These are phyloP conservation scores for Condylura cristata DNA, from an alignment of 2,113 vertebrate species.

Conservation along the genomic window DNA sequence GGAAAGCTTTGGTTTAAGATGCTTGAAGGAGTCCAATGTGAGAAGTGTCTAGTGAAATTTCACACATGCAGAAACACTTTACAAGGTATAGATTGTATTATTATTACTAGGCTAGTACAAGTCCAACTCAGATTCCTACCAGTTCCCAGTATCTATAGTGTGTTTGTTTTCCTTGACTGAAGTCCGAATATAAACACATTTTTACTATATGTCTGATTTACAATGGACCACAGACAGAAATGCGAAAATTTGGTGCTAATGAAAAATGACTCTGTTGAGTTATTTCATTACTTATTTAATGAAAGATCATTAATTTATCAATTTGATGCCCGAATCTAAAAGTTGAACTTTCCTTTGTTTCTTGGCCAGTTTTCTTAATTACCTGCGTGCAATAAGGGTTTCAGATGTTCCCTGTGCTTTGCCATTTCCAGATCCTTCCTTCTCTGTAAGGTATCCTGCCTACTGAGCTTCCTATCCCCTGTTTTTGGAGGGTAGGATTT, in stretches of 20 bases:
- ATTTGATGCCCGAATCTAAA: constrained; percentile 64
- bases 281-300: constrained; percentile 71
- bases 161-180: constrained; percentile 37
- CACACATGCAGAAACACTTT: constrained; percentile 62
- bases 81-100: constrained; percentile 47
- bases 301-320: constrained; percentile 58
- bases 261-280: constrained; percentile 63
- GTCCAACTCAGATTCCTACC: neutral
- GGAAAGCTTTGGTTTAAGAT: constrained; percentile 71
- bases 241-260: constrained; percentile 65
- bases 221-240: constrained; percentile 62
- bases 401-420: constrained; percentile 66
- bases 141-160: constrained; percentile 12
- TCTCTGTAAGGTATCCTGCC: constrained; percentile 75
- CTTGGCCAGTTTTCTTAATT: constrained; percentile 68
- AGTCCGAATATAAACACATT: constrained; percentile 38
- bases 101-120: constrained; percentile 45
- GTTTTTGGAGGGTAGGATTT: constrained; percentile 62
- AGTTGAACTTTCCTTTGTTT: constrained; percentile 79
- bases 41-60: constrained; percentile 71
- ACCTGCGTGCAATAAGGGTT: constrained; percentile 57
- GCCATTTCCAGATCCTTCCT: constrained; percentile 44
- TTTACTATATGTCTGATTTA: constrained; percentile 60
- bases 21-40: constrained; percentile 46
- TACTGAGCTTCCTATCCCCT: constrained; percentile 44